Percentiles rank a stretch among this genome's conserved stretches.
Conservation (phyloP, 2,888 invertebrate species). For the Xanthorhoe spadicearia region DNA sequence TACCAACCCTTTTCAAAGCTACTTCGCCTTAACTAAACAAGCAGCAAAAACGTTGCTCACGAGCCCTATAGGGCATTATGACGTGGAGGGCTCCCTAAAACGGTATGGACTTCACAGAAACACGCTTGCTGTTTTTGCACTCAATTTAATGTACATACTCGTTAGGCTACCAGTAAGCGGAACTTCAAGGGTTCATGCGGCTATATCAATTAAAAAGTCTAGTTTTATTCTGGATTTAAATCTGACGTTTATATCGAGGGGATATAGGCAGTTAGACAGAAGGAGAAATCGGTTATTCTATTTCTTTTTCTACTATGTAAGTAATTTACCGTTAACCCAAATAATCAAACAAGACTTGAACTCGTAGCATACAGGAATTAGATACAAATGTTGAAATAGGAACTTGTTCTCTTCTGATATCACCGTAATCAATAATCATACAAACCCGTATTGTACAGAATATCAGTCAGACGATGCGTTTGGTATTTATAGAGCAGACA, state of each 20-base stretch:
- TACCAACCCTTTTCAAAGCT: slow-evolving; percentile 18
- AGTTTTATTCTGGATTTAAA: not conserved
- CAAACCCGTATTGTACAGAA: slow-evolving; percentile 3
- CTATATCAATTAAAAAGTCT: slow-evolving; percentile 20
- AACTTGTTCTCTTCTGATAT: not conserved
- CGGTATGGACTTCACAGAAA: slow-evolving; percentile 50
- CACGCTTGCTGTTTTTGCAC: slow-evolving; percentile 47
- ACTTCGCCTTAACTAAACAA: slow-evolving; percentile 52
- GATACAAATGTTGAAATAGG: not conserved
- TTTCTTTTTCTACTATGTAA: no score
- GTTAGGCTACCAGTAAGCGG: slow-evolving; percentile 45
- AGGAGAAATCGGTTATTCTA: not conserved
- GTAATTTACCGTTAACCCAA: no score
- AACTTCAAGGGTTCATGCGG: slow-evolving; percentile 24
- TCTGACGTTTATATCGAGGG: not conserved
- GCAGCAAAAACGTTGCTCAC: slow-evolving; percentile 46
- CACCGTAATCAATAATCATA: not conserved
- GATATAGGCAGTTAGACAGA: not conserved
- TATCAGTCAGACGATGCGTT: slow-evolving; percentile 9
- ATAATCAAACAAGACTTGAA: no score
- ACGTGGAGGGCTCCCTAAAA: slow-evolving; percentile 55
- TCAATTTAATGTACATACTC: slow-evolving; percentile 41
- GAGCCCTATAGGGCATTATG: slow-evolving; percentile 47
- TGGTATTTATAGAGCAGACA: slow-evolving; percentile 21
- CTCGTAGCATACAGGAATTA: not conserved